A percentile compares a stretch with the other conserved stretches of the same genome.
These are phyloP conservation scores for Corythaixoides concolor DNA, from an alignment of 2,113 vertebrate species.

Conservation along the genomic window DNA sequence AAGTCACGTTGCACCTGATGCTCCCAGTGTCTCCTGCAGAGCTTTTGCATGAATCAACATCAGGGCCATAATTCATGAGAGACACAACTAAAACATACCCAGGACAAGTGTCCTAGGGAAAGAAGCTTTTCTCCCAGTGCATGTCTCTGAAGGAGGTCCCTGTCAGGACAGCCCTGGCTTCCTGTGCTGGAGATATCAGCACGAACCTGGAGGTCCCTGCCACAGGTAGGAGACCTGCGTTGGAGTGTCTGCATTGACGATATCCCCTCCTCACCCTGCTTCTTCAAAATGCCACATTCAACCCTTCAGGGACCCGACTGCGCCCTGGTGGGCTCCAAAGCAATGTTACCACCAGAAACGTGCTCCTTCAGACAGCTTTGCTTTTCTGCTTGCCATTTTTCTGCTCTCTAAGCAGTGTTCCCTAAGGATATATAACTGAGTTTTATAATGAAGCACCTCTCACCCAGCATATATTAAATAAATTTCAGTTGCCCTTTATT, in stretches of 20 bases:
- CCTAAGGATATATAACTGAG: slow-evolving; percentile 10
- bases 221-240: accelerated
- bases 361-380: not conserved
- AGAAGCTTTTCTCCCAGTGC: not conserved
- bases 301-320: not conserved
- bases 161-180: not conserved
- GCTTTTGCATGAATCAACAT: not conserved
- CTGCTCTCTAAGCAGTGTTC: not conserved
- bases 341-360: accelerated
- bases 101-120: not conserved
- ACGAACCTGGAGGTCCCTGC: accelerated
- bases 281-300: not conserved
- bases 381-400: not conserved
- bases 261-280: not conserved
- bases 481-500: slow-evolving; percentile 49
- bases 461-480: slow-evolving; percentile 48
- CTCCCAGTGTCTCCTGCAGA: not conserved
- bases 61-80: not conserved
- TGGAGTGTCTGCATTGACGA: not conserved
- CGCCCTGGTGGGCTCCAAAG: not conserved
- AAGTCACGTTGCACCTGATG: not conserved
- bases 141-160: not conserved
- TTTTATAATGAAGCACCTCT: slow-evolving; percentile 52
- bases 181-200: not conserved
- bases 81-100: not conserved